Percentiles rank a stretch among this genome's conserved stretches.
Conservation (phyloP, 35 echinoderm and acorn worm species). For the Ophioderma brevispina region DNA sequence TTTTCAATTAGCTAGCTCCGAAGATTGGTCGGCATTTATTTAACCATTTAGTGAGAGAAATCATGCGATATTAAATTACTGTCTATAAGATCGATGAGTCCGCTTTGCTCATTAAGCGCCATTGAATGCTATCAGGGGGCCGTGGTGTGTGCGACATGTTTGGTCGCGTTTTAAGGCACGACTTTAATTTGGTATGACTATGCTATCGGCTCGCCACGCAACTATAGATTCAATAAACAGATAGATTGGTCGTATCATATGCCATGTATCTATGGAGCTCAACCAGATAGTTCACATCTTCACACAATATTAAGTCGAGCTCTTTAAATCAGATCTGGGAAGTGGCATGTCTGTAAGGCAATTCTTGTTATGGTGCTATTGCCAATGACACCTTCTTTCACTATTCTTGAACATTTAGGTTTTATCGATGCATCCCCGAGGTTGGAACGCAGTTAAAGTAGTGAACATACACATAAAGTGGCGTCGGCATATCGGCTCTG, state of each 20-base stretch:
- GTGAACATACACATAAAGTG: not conserved
- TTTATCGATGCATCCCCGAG: constrained; percentile 3
- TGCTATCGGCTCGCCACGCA: too few species aligned
- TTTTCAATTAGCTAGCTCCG: constrained; percentile 41
- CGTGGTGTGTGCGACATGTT: too few species aligned
- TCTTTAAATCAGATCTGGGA: not conserved
- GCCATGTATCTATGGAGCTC: not conserved
- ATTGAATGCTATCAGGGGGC: not conserved
- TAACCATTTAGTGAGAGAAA: constrained; percentile 27
- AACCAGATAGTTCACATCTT: not conserved
- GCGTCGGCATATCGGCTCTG: not conserved
- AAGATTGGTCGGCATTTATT: constrained; percentile 42
- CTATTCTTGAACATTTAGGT: not conserved
- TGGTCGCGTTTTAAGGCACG: too few species aligned
- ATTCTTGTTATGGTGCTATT: not conserved
- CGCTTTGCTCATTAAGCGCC: constrained; percentile 31
- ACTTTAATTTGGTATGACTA: too few species aligned
- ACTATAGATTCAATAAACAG: too few species aligned
- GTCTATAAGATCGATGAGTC: constrained; percentile 18
- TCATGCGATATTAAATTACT: constrained; percentile 44
- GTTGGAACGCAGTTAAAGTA: not conserved
- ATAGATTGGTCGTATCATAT: too few species aligned
- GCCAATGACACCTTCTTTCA: not conserved
- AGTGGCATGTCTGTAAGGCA: not conserved
- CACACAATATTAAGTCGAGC: not conserved